A percentile compares a stretch with the other conserved stretches of the same genome.
Conservation (phyloP, 1,140 invertebrate genomes). For the Ceratosolen fusciceps region DNA sequence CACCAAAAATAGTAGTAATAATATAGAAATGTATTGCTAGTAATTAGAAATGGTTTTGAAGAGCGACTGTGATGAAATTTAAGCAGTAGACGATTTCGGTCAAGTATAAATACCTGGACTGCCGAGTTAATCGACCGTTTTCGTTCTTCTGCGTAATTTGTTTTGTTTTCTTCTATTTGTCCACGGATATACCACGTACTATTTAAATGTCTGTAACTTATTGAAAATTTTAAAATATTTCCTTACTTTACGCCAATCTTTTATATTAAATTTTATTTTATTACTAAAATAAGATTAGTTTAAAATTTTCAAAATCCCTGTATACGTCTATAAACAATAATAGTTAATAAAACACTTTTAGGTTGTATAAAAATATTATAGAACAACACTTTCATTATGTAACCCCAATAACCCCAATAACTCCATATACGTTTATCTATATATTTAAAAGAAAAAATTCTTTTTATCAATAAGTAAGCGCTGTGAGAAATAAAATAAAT, state of each 20-base stretch:
- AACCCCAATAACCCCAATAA: too few relatives aligned
- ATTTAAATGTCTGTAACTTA: too few relatives aligned
- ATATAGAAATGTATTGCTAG: not conserved
- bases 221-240: not conserved
- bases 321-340: too few relatives aligned
- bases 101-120: not conserved
- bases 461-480: too few relatives aligned
- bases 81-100: not conserved
- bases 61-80: not conserved
- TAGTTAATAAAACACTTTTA: too few relatives aligned
- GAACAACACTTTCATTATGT: too few relatives aligned
- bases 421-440: too few relatives aligned
- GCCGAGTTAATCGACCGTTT: not conserved
- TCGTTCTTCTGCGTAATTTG: not conserved
- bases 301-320: too few relatives aligned
- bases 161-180: not conserved
- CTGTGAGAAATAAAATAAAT: too few relatives aligned
- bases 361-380: too few relatives aligned
- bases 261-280: not conserved
- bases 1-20: not conserved
- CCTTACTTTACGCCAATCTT: not conserved
- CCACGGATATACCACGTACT: not conserved
- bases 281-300: too few relatives aligned
- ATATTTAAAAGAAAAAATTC: too few relatives aligned
- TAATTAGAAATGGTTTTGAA: not conserved